Base-by-base conservation (phyloP, 2,888 invertebrate genomes). In the Protophormia terraenovae region DNA sequence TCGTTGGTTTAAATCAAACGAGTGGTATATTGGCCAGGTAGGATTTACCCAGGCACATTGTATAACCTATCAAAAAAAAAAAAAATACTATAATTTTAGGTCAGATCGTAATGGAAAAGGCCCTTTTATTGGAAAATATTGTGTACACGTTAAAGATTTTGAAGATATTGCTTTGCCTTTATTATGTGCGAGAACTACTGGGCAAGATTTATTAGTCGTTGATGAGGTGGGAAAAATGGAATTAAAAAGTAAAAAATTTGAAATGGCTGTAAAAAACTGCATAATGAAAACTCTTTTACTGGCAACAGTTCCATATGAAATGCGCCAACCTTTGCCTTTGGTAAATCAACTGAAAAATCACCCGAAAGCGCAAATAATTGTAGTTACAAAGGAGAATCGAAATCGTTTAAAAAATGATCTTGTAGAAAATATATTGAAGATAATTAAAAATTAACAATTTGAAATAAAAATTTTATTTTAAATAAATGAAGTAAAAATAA, bases 51-150 rank as follows among this genome's bases (percentile, higher is more conserved):
- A n/a, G n/a, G n/a, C n/a, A n/a, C n/a, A n/a, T n/a, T n/a, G n/a
- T n/a, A n/a, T n/a, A n/a, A n/a, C n/a, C n/a, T n/a, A n/a, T n/a
- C n/a, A n/a, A n/a, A n/a, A n/a, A n/a, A n/a, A n/a, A n/a, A n/a
- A n/a, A n/a, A n/a, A n/a, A n/a, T n/a, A n/a, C n/a, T n/a, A n/a
- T n/a, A n/a, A 5, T 77, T 60, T 3, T 83, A 88, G 64, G 50
- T 24, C 86, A 0, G 6, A 3, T 1, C 88, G 87, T 50, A 73
- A 53, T 2, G 22, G 67, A 2, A 83, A 66, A 1, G 87, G 89
- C 1, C 90, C 90, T 12, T 92, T 89, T 89, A 94, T 96, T n/a
- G 96, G 96, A 12, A 94, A 94, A 88, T 96, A 96, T 89, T 91
- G 91, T 12, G 95, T 96, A 1, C 93, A 94, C 87, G 87, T 94